Evolutionary conservation across 2,113 vertebrate genomes (phyloP).

Genomic region (Myxocyprinus asiaticus): DNA sequence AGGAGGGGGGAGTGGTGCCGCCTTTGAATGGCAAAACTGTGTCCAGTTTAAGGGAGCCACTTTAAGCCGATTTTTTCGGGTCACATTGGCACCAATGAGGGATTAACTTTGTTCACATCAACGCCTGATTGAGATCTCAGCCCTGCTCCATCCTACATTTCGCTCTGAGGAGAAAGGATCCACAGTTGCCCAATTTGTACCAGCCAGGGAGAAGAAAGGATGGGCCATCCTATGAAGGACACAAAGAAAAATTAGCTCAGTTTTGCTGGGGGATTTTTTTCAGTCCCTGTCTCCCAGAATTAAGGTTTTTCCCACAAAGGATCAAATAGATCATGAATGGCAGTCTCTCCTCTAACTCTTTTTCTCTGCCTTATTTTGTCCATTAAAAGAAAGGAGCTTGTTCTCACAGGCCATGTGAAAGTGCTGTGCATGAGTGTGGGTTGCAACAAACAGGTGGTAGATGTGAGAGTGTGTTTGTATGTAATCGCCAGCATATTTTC

Average conservation of each 20-base stretch:
- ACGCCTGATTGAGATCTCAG: constrained; percentile 78
- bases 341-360: constrained; percentile 30
- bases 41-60: constrained; percentile 79
- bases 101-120: constrained; percentile 82
- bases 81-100: constrained; percentile 82
- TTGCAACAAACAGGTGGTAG: constrained; percentile 23
- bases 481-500: constrained; percentile 5
- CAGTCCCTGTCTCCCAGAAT: constrained; percentile 66
- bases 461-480: not conserved
- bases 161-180: constrained; percentile 62
- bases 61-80: constrained; percentile 82
- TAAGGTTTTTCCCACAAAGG: constrained; percentile 61
- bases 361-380: not conserved
- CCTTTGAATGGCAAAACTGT: constrained; percentile 69
- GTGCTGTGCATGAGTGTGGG: not conserved
- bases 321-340: constrained; percentile 73
- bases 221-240: constrained; percentile 70
- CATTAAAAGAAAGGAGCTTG: constrained; percentile 9
- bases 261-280: constrained; percentile 73
- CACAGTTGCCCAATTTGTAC: constrained; percentile 77
- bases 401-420: constrained; percentile 23
- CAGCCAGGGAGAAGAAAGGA: constrained; percentile 69
- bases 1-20: constrained; percentile 35
- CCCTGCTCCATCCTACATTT: constrained; percentile 71
- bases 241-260: constrained; percentile 80